A percentile compares a stretch with the other conserved stretches of the same genome.
phyloP scores from a whole-genome alignment of 2,888 invertebrate genomes.

The Parnassius orleans region DNA sequence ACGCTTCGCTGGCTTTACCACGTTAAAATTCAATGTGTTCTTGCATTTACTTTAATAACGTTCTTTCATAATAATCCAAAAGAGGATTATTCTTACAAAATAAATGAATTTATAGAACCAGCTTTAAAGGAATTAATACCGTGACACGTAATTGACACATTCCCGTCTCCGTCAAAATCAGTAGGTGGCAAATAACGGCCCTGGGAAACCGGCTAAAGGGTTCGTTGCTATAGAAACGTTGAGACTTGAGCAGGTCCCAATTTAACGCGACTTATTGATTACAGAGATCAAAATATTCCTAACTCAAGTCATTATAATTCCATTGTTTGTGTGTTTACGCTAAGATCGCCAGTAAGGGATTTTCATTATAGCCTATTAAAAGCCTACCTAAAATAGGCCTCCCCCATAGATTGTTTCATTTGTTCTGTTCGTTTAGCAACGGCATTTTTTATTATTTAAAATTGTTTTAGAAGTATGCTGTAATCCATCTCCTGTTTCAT shows the following conservation, averaged over 20 bases:
- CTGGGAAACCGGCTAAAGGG: constrained; percentile 55
- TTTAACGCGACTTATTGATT: constrained; percentile 68
- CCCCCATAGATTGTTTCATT: no score
- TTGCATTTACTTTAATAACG: no score
- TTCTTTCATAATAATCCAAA: no score
- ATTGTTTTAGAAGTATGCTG: no score
- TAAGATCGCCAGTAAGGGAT: constrained; percentile 2
- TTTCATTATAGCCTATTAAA: neutral
- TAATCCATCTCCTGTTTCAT: no score
- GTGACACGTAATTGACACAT: constrained; percentile 31
- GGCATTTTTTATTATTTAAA: no score
- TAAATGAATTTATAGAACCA: neutral
- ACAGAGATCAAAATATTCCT: constrained; percentile 53
- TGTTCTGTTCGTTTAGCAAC: no score
- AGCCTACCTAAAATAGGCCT: no score
- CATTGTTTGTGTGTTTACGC: constrained; percentile 30
- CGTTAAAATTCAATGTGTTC: no score
- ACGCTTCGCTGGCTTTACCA: no score
- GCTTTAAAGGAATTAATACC: neutral
- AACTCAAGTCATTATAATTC: constrained; percentile 41
- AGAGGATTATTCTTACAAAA: no score
- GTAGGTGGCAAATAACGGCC: constrained; percentile 43
- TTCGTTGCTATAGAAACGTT: constrained; percentile 66
- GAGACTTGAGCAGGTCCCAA: constrained; percentile 51
- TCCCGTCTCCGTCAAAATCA: constrained; percentile 46